Conservation (phyloP, 2,888 invertebrate species). For the Stramonita haemastoma region DNA sequence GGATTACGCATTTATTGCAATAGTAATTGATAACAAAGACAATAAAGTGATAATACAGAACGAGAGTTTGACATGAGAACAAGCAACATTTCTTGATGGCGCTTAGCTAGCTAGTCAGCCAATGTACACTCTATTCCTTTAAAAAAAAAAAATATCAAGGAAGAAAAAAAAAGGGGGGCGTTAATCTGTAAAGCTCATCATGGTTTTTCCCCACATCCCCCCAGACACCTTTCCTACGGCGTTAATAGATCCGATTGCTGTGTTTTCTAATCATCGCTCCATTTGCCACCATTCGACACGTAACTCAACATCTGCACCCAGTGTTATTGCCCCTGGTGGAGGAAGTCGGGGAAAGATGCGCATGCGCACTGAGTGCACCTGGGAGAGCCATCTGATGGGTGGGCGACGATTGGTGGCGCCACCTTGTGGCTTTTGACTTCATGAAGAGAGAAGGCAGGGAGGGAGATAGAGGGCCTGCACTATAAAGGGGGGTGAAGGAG, state of each 20-base stretch:
- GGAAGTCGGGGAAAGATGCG: background rate
- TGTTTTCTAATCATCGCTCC: conserved; percentile 15
- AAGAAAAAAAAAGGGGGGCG: background rate
- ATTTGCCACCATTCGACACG: conserved; percentile 10
- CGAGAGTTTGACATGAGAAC: background rate
- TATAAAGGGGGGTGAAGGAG: background rate
- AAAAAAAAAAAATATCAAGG: background rate
- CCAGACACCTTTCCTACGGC: background rate
- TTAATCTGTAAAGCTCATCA: conserved; percentile 6
- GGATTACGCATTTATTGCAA: background rate
- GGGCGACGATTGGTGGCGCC: background rate
- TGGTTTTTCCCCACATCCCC: background rate
- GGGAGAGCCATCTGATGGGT: background rate
- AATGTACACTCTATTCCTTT: background rate
- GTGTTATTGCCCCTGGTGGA: conserved; percentile 1
- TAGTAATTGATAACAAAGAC: background rate
- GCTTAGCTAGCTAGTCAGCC: background rate
- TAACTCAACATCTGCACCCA: conserved; percentile 6
- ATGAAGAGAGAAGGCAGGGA: background rate
- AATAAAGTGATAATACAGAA: background rate
- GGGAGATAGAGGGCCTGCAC: no score
- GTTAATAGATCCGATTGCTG: background rate
- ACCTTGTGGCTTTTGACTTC: background rate
- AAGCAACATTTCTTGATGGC: background rate
- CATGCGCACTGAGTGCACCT: conserved; percentile 4